Evolutionary conservation across 2,888 invertebrate genomes (phyloP).

Genomic region (Parnassius orleans): DNA sequence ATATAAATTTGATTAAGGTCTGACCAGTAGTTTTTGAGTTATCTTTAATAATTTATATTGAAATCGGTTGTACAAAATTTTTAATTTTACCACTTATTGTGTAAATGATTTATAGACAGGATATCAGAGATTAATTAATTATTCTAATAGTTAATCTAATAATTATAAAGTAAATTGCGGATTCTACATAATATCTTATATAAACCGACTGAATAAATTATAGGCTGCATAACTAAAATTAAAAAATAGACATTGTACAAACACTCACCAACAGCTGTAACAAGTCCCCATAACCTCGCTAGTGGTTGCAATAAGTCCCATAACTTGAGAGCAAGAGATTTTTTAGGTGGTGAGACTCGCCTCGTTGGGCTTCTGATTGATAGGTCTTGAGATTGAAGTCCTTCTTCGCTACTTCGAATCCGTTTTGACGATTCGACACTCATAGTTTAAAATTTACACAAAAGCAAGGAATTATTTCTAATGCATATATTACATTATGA

Average conservation of each 20-base stretch:
- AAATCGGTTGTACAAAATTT: no score
- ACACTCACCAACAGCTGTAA: constrained; percentile 67
- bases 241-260: background rate
- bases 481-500: no score
- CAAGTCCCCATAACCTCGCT: constrained; percentile 70
- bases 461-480: no score
- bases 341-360: constrained; percentile 45
- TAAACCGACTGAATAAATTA: background rate
- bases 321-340: constrained; percentile 58
- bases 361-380: constrained; percentile 44
- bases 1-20: no score
- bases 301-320: constrained; percentile 72
- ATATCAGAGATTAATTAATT: no score
- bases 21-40: no score
- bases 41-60: no score
- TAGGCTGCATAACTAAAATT: background rate
- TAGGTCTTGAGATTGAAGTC: constrained; percentile 40
- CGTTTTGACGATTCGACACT: constrained; percentile 52
- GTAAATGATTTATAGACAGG: no score
- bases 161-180: no score
- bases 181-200: no score
- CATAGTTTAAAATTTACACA: constrained; percentile 23
- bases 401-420: constrained; percentile 40
- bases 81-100: no score
- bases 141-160: no score